Evolutionary conservation across 2,113 vertebrate species (phyloP).

Genomic region (Cnemophilus loriae): DNA sequence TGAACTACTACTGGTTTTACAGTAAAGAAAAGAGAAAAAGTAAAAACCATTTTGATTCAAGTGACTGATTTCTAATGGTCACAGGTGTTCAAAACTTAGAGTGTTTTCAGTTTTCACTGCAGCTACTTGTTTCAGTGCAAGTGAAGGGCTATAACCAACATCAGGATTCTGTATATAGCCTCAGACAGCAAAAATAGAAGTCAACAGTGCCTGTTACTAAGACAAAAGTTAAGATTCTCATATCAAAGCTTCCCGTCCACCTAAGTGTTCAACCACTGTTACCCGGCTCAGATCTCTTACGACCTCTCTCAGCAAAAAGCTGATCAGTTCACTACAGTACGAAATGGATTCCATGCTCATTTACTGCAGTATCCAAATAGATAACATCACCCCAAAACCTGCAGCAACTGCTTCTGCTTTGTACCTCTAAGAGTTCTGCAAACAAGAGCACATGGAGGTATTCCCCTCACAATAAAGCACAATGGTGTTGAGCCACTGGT

Average conservation of each 20-base stretch:
- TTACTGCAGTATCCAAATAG: background rate
- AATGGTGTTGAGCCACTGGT: background rate
- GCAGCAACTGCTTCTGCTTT: background rate
- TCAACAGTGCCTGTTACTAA: background rate
- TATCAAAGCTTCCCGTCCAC: background rate
- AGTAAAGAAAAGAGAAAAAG: background rate
- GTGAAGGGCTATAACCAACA: background rate
- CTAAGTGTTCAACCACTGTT: background rate
- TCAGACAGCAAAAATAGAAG: background rate
- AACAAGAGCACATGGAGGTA: background rate
- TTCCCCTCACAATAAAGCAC: too few species aligned
- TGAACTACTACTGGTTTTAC: background rate
- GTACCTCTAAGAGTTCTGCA: background rate
- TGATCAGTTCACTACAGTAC: background rate
- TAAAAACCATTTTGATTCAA: background rate
- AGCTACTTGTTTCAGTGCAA: background rate
- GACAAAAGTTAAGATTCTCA: background rate
- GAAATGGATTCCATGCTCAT: background rate
- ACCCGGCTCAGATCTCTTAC: accelerated
- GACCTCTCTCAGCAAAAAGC: background rate
- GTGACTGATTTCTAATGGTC: background rate
- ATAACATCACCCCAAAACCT: background rate
- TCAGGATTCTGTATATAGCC: background rate
- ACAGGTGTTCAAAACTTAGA: background rate
- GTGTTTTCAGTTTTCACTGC: background rate